Evolutionary conservation across 2,797 vertebrate genomes (phyloP), one percentile per base, ranked within the genome.

Genomic region (Rousettus madagascariensis): DNA sequence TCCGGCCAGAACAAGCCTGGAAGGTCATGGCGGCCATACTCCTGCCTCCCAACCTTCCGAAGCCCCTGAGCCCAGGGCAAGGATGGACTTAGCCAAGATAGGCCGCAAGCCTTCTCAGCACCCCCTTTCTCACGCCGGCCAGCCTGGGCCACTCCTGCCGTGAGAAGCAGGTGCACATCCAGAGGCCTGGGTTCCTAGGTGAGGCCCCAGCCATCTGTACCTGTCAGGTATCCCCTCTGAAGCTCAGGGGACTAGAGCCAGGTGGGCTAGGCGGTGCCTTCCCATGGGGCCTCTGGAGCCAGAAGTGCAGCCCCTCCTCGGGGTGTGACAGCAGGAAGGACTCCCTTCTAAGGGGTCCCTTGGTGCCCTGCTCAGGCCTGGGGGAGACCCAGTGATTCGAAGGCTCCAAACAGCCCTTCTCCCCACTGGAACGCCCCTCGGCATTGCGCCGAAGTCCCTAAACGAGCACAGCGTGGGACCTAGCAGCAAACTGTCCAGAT

Each of bases 1-100:
- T 69, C 71, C 71, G 61, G 85, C 51, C 80, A 26, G 66, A 92
- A 87, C 66, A 65, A 22, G 43, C 71, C 87, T 12, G 17, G 66
- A 75, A 84, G 90, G 78, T 49, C 72, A 30, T 13, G 33, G 43
- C 30, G 51, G 51, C 30, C 55, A 57, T 0, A 1, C 20, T 43
- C 19, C 71, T 72, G 19, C 57, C 82, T 86, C 85, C 49, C 6
- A 71, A n/a, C 10, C 13, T 30, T 30, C 72, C 5, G 36, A 57
- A 90, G 79, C 6, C 68, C 61, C 82, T 30, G 22, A 66, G n/a
- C 57, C 68, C 51, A 36, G 80, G 80, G 41, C 69, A 68, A 65
- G 65, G 65, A n/a, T 15, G 41, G 63, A 16, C 5, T 24, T 36
- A 11, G 30, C 66, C 7, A 55, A 38, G 11, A 4, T 0, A 38